These are phyloP conservation scores for Coelinius sp. DNA, from an alignment of 2,888 invertebrate genomes.

Conservation along the genomic window DNA sequence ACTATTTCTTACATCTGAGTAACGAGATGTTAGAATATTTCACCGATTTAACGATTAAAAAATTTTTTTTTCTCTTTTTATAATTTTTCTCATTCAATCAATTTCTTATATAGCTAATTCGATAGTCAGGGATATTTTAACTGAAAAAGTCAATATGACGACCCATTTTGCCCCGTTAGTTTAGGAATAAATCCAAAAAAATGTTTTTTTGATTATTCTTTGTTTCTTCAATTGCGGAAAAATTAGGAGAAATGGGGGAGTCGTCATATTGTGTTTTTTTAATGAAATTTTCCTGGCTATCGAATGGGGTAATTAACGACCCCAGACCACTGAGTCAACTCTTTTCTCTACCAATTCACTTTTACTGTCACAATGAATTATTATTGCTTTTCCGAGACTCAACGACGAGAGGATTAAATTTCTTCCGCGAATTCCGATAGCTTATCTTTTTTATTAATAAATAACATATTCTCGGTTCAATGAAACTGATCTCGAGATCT, in stretches of 20 bases:
- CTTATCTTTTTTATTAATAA: background rate
- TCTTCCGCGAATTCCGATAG: background rate
- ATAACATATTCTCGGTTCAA: too few relatives aligned
- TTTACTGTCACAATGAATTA: background rate
- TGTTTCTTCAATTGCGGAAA: background rate
- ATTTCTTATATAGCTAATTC: too few relatives aligned
- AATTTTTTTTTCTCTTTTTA: too few relatives aligned
- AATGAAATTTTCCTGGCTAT: background rate
- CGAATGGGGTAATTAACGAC: background rate
- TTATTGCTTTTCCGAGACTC: background rate
- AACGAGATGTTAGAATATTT: constrained; percentile 1
- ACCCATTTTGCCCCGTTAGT: too few relatives aligned
- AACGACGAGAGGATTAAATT: background rate
- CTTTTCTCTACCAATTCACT: background rate
- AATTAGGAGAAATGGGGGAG: background rate
- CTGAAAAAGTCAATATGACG: too few relatives aligned
- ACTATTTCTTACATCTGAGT: background rate
- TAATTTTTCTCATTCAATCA: too few relatives aligned
- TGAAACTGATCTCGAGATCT: background rate
- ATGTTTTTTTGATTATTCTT: too few relatives aligned
- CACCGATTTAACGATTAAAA: background rate
- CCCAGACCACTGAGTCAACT: background rate
- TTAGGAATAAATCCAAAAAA: too few relatives aligned
- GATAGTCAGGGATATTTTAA: too few relatives aligned
- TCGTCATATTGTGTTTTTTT: background rate